phyloP scores from a whole-genome alignment of 2,797 vertebrate genomes.

The Astyanax mexicanus region DNA sequence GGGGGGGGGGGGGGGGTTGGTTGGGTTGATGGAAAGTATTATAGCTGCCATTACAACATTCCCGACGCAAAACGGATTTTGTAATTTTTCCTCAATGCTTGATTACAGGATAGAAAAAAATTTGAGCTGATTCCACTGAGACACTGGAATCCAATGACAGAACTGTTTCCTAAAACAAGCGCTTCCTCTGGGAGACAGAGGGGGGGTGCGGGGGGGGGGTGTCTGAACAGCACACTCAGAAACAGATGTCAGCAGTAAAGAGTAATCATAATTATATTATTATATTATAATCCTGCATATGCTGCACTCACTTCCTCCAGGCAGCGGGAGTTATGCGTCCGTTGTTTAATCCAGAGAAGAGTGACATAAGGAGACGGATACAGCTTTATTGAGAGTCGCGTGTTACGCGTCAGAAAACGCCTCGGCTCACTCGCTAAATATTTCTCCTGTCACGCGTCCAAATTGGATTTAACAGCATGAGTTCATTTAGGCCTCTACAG shows the following conservation, averaged over 20 bases:
- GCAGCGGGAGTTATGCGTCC: not conserved
- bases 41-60: slow-evolving; percentile 54
- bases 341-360: not conserved
- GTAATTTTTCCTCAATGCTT: slow-evolving; percentile 67
- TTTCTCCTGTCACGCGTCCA: not conserved
- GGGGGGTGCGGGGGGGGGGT: too few species aligned
- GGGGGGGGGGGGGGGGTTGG: slow-evolving; percentile 36
- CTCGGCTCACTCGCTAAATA: not conserved
- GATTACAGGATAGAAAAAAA: slow-evolving; percentile 63
- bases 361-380: not conserved
- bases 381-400: not conserved
- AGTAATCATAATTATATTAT: slow-evolving; percentile 32
- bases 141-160: slow-evolving; percentile 64
- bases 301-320: slow-evolving; percentile 24
- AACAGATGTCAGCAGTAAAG: slow-evolving; percentile 50
- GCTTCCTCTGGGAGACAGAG: slow-evolving; percentile 22
- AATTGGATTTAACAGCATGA: slow-evolving; percentile 2
- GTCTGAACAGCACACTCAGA: slow-evolving; percentile 20
- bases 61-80: slow-evolving; percentile 64
- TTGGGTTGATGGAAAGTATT: slow-evolving; percentile 70
- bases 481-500: not conserved
- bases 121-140: slow-evolving; percentile 61
- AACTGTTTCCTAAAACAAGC: slow-evolving; percentile 68
- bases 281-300: slow-evolving; percentile 19
- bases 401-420: not conserved